Evolutionary conservation across 2,113 vertebrate genomes (phyloP).

Genomic region (Cricetomys ansorgei): DNA sequence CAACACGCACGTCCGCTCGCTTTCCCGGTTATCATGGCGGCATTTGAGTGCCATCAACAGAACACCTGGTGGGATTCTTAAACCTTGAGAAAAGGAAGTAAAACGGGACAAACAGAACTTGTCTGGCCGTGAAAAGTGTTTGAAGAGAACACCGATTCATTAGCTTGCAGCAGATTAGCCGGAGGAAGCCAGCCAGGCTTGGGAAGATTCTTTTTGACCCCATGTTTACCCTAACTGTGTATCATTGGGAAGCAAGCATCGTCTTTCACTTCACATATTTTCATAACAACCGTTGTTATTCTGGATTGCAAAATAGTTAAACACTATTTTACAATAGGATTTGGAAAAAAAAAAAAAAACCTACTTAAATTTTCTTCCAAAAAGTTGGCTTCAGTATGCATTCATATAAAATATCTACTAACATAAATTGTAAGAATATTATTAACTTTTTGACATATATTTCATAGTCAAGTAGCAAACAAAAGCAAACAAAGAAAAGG

Average conservation of each 20-base stretch:
- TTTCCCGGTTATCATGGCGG: neutral
- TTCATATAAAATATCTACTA: neutral
- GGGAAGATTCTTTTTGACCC: neutral
- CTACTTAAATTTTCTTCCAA: neutral
- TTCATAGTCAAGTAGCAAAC: neutral
- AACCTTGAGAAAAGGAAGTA: neutral
- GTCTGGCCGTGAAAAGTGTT: conserved; percentile 15
- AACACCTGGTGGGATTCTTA: conserved; percentile 7
- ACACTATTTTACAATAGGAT: neutral
- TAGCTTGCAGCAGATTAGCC: neutral
- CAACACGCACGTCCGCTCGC: too few relatives aligned
- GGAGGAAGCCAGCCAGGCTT: neutral
- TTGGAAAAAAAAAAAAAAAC: too few relatives aligned
- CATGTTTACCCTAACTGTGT: neutral
- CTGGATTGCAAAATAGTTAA: neutral
- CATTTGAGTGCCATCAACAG: neutral
- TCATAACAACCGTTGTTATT: neutral
- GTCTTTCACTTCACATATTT: neutral
- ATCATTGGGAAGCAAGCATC: neutral
- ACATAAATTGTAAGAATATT: neutral
- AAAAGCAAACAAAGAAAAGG: neutral
- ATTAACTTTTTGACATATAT: neutral
- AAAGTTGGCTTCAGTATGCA: neutral
- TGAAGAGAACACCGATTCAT: neutral
- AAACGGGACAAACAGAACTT: conserved; percentile 19